Percentiles rank a stretch among this genome's conserved stretches.
Evolutionary conservation across 1,140 invertebrate genomes (phyloP).

Genomic region (Drosophila willistoni): DNA sequence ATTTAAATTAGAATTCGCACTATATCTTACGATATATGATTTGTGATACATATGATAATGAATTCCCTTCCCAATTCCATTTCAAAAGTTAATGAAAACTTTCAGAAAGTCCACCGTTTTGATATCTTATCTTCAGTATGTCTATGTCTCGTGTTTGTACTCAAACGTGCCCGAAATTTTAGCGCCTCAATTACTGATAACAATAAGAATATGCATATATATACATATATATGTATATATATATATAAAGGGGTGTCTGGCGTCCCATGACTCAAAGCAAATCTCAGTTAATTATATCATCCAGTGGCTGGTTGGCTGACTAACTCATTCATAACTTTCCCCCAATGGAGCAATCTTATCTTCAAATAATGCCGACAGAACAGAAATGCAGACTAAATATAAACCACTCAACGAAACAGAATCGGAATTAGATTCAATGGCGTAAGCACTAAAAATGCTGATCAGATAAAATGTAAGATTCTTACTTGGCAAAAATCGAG

Average conservation of each 20-base stretch:
- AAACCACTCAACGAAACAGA: slow-evolving; percentile 4
- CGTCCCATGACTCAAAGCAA: slow-evolving; percentile 52
- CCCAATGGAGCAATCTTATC: slow-evolving; percentile 4
- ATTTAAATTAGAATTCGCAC: slow-evolving; percentile 44
- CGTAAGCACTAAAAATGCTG: neutral
- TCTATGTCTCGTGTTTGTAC: slow-evolving; percentile 48
- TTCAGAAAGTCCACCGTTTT: slow-evolving; percentile 15
- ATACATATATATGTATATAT: neutral
- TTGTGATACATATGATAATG: slow-evolving; percentile 27
- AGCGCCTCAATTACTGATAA: slow-evolving; percentile 8
- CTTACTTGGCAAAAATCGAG: neutral
- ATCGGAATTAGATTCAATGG: neutral
- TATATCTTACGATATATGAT: slow-evolving; percentile 21
- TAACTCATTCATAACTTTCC: slow-evolving; percentile 55
- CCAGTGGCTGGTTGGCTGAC: slow-evolving; percentile 4
- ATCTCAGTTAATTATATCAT: slow-evolving; percentile 33
- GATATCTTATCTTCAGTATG: slow-evolving; percentile 35
- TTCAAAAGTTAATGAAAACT: slow-evolving; percentile 46
- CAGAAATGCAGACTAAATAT: slow-evolving; percentile 51
- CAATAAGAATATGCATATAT: slow-evolving; percentile 1
- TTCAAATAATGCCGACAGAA: slow-evolving; percentile 40
- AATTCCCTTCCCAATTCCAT: neutral
- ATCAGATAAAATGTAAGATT: neutral
- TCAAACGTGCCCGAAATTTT: slow-evolving; percentile 39
- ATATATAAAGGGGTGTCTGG: slow-evolving; percentile 19